Conservation (phyloP, 2,113 vertebrate species). For the Tragulus kanchil region DNA sequence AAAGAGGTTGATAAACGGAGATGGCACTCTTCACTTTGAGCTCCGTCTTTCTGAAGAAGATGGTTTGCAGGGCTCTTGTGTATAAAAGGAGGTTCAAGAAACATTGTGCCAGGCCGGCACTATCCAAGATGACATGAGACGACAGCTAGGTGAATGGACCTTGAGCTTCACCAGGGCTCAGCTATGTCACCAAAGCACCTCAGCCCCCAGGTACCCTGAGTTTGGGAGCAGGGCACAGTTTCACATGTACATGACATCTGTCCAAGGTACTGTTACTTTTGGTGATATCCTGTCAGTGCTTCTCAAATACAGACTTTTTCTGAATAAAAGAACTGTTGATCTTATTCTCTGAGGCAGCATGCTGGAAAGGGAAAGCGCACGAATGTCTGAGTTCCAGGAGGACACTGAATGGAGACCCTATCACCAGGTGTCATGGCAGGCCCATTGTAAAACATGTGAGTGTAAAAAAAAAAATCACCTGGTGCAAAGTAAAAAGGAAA, state of each 20-base stretch:
- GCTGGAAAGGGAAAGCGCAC: background rate
- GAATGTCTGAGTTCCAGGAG: background rate
- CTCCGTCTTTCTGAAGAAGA: background rate
- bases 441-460: background rate
- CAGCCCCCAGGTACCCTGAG: background rate
- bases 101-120: background rate
- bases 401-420: background rate
- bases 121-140: background rate
- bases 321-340: background rate
- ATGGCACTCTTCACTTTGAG: background rate
- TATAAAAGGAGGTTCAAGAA: background rate
- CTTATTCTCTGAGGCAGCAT: background rate
- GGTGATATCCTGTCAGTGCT: background rate
- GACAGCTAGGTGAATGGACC: accelerated
- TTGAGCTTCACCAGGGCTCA: background rate
- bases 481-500: background rate
- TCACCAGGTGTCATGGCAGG: background rate
- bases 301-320: background rate
- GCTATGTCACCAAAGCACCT: background rate
- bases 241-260: accelerated
- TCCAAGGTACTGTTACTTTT: background rate
- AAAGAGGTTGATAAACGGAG: background rate
- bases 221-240: background rate
- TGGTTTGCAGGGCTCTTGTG: background rate
- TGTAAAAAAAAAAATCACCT: background rate